Evolutionary conservation across 2,113 vertebrate genomes (phyloP).

Genomic region (Corythornis vintsioides): DNA sequence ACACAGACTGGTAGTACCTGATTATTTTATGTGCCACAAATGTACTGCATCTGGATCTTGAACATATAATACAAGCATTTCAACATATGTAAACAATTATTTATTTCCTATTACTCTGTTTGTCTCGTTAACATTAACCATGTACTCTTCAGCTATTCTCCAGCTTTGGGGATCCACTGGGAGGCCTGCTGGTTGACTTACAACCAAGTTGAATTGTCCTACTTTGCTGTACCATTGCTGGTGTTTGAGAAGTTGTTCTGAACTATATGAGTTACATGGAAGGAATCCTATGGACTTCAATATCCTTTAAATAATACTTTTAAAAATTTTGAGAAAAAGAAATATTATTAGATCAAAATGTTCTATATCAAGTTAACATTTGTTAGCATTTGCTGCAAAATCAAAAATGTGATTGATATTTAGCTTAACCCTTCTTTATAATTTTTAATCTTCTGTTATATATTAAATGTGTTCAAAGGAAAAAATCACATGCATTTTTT

Average conservation of each 20-base stretch:
- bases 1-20: not conserved
- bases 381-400: slow-evolving; percentile 27
- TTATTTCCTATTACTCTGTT: not conserved
- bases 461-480: slow-evolving; percentile 49
- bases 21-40: not conserved
- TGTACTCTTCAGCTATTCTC: not conserved
- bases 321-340: not conserved
- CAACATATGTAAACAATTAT: not conserved
- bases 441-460: slow-evolving; percentile 47
- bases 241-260: not conserved
- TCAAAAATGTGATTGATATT: slow-evolving; percentile 52
- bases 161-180: not conserved
- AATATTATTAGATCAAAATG: slow-evolving; percentile 37
- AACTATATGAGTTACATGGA: not conserved
- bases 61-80: not conserved
- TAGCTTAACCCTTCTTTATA: slow-evolving; percentile 23
- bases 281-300: not conserved
- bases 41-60: not conserved
- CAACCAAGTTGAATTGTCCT: not conserved
- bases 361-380: slow-evolving; percentile 14
- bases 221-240: not conserved
- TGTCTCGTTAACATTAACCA: not conserved
- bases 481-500: slow-evolving; percentile 33
- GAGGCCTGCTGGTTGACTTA: not conserved
- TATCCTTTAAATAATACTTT: not conserved